phyloP scores from a whole-genome alignment of 2,797 vertebrate genomes.

The Gymnothorax reevesii region DNA sequence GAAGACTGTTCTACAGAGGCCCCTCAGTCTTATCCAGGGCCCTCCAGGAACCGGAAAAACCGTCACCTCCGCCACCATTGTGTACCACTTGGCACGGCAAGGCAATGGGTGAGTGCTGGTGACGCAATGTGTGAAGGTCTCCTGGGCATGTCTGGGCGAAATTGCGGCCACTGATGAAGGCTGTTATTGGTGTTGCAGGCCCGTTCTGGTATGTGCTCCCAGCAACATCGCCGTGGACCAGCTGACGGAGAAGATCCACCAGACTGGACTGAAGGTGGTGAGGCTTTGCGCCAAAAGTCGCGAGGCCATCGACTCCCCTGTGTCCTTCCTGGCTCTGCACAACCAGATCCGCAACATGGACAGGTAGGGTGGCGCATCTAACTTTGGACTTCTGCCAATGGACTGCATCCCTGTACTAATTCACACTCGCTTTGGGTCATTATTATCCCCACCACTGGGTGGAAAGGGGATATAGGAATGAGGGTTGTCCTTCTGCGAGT shows the following conservation, averaged over 20 bases:
- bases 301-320: constrained; percentile 95
- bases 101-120: constrained; percentile 87
- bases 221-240: constrained; percentile 98
- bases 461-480: too few relatives aligned
- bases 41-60: constrained; percentile 97
- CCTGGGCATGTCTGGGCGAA: constrained; percentile 44
- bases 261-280: constrained; percentile 95
- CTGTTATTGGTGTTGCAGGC: constrained; percentile 66
- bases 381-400: background rate
- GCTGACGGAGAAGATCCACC: constrained; percentile 97
- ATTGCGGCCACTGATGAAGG: background rate
- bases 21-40: constrained; percentile 96
- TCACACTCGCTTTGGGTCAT: background rate
- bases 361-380: constrained; percentile 70
- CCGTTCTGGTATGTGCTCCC: constrained; percentile 94
- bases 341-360: constrained; percentile 99
- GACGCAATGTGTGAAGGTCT: too few relatives aligned
- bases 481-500: too few relatives aligned
- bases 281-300: constrained; percentile 95
- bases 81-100: constrained; percentile 96
- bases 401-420: background rate
- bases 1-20: constrained; percentile 95
- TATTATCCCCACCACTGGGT: background rate
- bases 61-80: constrained; percentile 95
- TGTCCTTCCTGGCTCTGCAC: constrained; percentile 95